These are phyloP conservation scores for Sebastes kiyomatsui DNA, from an alignment of 2,797 vertebrate genomes.

Conservation along the genomic window DNA sequence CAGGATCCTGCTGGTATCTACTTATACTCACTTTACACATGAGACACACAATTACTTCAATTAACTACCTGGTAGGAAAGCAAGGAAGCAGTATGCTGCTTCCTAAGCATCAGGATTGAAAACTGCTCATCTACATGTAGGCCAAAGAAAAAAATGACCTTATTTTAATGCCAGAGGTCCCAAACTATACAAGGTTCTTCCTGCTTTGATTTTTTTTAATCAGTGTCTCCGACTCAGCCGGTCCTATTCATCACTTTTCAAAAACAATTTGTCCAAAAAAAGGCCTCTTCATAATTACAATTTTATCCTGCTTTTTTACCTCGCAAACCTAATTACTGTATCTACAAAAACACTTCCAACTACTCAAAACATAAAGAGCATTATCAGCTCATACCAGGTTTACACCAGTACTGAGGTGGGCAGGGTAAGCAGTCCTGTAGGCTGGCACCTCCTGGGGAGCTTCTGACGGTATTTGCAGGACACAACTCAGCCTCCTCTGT, in stretches of 20 bases:
- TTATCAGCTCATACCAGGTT: slow-evolving; percentile 81
- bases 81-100: not conserved
- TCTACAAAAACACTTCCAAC: not conserved
- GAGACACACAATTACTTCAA: not conserved
- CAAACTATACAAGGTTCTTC: not conserved
- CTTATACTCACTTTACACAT: not conserved
- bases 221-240: not conserved
- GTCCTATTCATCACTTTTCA: not conserved
- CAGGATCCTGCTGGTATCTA: not conserved
- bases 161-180: not conserved
- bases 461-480: slow-evolving; percentile 85
- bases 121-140: not conserved
- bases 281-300: not conserved
- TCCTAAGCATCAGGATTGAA: not conserved
- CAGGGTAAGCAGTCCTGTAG: slow-evolving; percentile 87
- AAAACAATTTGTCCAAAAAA: not conserved
- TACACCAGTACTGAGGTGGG: slow-evolving; percentile 88
- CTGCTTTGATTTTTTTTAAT: not conserved
- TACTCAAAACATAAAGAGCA: not conserved
- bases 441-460: slow-evolving; percentile 78
- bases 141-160: not conserved
- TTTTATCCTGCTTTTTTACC: not conserved
- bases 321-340: not conserved
- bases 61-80: not conserved
- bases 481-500: slow-evolving; percentile 81